Conservation (phyloP, 2,888 invertebrate genomes). For the Lymantria monacha region DNA sequence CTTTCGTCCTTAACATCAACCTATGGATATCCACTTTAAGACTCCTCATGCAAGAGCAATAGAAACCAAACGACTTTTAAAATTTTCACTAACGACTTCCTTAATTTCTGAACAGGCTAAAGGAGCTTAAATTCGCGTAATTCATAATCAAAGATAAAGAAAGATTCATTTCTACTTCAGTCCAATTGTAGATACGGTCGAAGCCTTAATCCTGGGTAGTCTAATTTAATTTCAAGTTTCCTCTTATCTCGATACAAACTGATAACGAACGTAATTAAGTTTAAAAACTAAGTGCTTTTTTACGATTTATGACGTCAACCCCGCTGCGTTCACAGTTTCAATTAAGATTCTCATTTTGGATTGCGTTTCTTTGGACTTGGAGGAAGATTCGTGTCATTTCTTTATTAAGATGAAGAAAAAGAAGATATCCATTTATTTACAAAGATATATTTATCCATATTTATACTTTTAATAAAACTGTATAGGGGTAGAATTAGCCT, state of each 20-base stretch:
- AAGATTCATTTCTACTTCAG: constrained; percentile 29
- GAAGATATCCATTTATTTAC: too few relatives aligned
- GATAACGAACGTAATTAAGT: constrained; percentile 38
- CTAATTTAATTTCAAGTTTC: constrained; percentile 38
- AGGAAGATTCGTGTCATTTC: neutral
- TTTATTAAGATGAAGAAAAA: neutral
- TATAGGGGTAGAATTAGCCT: too few relatives aligned
- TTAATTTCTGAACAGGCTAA: neutral
- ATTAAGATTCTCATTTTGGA: constrained; percentile 14
- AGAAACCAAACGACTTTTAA: too few relatives aligned
- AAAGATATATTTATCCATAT: too few relatives aligned
- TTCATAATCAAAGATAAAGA: constrained; percentile 30
- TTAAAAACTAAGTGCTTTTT: constrained; percentile 27
- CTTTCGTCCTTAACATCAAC: too few relatives aligned
- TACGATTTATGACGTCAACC: constrained; percentile 15
- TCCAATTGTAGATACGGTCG: constrained; percentile 9
- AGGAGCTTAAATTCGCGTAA: constrained; percentile 7
- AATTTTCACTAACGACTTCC: neutral
- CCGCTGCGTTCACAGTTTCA: constrained; percentile 21
- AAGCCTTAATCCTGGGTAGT: constrained; percentile 14
- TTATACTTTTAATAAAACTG: too few relatives aligned
- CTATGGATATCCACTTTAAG: too few relatives aligned
- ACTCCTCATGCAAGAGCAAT: too few relatives aligned
- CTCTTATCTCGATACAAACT: constrained; percentile 33
- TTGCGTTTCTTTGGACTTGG: neutral